Base-by-base conservation (phyloP, 2,888 invertebrate genomes). In the Venusia cambrica region DNA sequence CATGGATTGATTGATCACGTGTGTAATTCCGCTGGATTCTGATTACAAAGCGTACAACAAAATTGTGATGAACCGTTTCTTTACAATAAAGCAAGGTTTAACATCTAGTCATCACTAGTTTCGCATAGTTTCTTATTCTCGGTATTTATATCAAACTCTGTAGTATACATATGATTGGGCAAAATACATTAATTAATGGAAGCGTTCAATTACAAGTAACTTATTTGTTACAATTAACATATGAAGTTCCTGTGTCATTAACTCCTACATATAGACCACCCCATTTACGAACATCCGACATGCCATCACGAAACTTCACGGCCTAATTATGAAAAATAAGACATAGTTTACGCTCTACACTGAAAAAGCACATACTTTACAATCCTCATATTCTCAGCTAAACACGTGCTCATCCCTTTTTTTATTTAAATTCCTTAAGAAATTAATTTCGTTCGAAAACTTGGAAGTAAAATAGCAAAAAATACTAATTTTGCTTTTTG, bases 401-500 rank as follows among this genome's bases (percentile, higher is more conserved):
- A 87, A 84, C 85, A 85, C 85, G 85, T 85, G 85, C 84, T 43
- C 41, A 42, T 48, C 57, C 67, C 71, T 75, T 77, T 76, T 63
- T 58, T 47, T 33, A 26, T 20, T 16, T 41, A 54, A 43, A 85
- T 83, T 85, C 83, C 66, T 71, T 62, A 67, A 74, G 81, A 84
- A 77, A 80, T 85, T 79, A 80, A 80, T 80, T 80, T 73, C 61
- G 62, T 65, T 64, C 63, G 71, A 69, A 75, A 73, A 30, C 34
- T 34, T 21, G 24, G 38, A 29, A 33, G 21, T 62, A 54, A 57
- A 42, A 41, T 29, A 32, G 64, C 69, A 78, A 84, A 85, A 85
- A 87, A 81, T 75, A 66, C 59, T 81, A 85, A 85, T 85, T n/a
- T n/a, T 85, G 79, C 79, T 84, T 85, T 87, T 85, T 84, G 76